phyloP scores from a whole-genome alignment of 2,797 vertebrate genomes.

The Coregonus suidteri region DNA sequence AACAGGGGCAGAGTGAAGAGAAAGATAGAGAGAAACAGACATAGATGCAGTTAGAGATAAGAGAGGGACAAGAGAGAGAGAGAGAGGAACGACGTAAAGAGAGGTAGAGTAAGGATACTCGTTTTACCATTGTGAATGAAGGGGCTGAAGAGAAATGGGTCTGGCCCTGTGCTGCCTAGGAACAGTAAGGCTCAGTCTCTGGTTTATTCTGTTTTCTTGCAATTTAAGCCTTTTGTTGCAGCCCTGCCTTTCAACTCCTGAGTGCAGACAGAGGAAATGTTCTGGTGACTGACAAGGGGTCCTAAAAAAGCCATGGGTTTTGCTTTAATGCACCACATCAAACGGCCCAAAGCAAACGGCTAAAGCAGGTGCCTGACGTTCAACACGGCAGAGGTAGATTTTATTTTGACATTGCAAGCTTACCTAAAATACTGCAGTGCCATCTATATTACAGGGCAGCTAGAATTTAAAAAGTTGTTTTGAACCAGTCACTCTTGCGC shows the following conservation, averaged over 20 bases:
- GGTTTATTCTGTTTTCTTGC: conserved; percentile 41
- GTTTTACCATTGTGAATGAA: too few relatives aligned
- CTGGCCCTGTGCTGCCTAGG: neutral
- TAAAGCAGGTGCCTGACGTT: conserved; percentile 64
- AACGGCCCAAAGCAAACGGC: conserved; percentile 63
- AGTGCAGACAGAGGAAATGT: conserved; percentile 44
- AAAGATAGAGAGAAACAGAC: neutral
- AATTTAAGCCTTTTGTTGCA: conserved; percentile 30
- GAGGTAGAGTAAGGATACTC: too few relatives aligned
- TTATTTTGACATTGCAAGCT: conserved; percentile 63
- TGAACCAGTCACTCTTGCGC: conserved; percentile 31
- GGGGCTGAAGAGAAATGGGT: neutral
- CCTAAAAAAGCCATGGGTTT: too few relatives aligned
- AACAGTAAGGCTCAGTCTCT: too few relatives aligned
- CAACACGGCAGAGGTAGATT: conserved; percentile 56
- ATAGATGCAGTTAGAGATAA: conserved; percentile 12
- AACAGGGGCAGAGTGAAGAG: neutral
- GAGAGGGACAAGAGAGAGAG: conserved; percentile 4
- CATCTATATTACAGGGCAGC: conserved; percentile 50
- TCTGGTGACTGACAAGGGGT: conserved; percentile 52
- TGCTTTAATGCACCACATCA: conserved; percentile 81
- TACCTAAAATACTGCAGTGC: conserved; percentile 42
- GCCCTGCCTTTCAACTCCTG: conserved; percentile 77
- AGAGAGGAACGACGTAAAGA: too few relatives aligned
- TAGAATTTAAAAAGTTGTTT: conserved; percentile 41